phyloP scores from a whole-genome alignment of 2,888 invertebrate genomes.

The Rhagonycha lutea region DNA sequence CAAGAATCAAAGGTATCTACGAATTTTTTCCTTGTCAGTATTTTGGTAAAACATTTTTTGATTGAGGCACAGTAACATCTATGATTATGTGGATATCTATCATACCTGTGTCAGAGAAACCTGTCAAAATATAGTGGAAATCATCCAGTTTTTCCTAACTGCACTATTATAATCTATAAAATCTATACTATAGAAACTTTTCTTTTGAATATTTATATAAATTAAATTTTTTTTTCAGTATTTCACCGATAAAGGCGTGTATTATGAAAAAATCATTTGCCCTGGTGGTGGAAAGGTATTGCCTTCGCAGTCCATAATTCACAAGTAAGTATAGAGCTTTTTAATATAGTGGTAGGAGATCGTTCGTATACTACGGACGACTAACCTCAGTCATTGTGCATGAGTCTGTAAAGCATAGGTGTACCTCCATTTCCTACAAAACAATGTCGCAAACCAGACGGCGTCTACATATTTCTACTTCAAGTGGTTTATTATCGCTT shows the following conservation, averaged over 20 bases:
- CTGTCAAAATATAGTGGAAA: neutral
- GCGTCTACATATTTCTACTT: conserved; percentile 24
- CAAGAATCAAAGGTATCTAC: too few relatives aligned
- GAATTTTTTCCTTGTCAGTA: too few relatives aligned
- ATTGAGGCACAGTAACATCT: too few relatives aligned
- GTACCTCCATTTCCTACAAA: conserved; percentile 21
- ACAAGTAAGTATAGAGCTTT: conserved; percentile 51
- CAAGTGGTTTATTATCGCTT: conserved; percentile 27
- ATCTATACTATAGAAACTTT: neutral
- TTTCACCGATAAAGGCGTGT: conserved; percentile 51
- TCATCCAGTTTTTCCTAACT: neutral
- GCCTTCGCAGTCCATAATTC: conserved; percentile 56
- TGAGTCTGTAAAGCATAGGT: conserved; percentile 19
- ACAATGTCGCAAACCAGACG: conserved; percentile 25
- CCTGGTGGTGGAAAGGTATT: conserved; percentile 57
- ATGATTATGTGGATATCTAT: too few relatives aligned
- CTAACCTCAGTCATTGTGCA: conserved; percentile 15
- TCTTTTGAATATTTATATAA: neutral
- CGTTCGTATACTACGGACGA: conserved; percentile 8
- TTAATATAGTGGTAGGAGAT: conserved; percentile 3
- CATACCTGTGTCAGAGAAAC: too few relatives aligned
- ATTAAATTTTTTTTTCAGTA: conserved; percentile 51
- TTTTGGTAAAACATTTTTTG: too few relatives aligned
- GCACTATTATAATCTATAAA: neutral
- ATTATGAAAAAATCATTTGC: conserved; percentile 59